Evolutionary conservation across 2,888 invertebrate genomes (phyloP), one percentile per base, ranked within the genome.

Genomic region (Drosophila anomelani): DNA sequence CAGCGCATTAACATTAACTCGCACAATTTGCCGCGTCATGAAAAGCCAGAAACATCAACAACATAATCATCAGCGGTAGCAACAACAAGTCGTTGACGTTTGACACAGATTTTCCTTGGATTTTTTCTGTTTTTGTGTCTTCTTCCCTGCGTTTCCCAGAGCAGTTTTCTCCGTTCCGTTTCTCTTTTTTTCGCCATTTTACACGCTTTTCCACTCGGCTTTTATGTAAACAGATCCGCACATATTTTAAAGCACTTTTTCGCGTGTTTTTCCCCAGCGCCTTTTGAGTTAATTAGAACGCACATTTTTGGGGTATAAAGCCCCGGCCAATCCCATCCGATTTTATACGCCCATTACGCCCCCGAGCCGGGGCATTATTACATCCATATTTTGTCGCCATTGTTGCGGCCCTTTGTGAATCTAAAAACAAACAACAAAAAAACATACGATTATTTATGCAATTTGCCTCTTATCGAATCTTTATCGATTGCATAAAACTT

Each of bases 1-100:
- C 75, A 86, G 75, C 79, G 76, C 88, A 86, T 85, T 85, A 79
- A 79, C 81, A 81, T 81, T 86, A 74, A 72, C 86, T 88, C 84
- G 84, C 81, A 78, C 88, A 86, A 85, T 85, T 85, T 81, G 76
- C 69, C 71, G 78, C 75, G 71, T 68, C 70, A 74, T 73, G 60
- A 51, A 72, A 76, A 84, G 69, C 78, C 58, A 53, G 43, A 56
- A 66, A 29, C 64, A 61, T 56, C 56, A 47, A 43, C 64, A 64
- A 26, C 64, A 61, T 56, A 56, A 60, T 56, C 72, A 71, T 43
- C 43, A 36, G 56, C 51, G 23, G 51, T 4, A 53, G 54, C 69
- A 69, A 51, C 62, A 58, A 49, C 46, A 61, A 83, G 85, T 85
- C 88, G 76, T 88, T 85, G 88, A 86, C 85, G 71, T 85, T 85